Conservation (phyloP, 2,797 vertebrate genomes). For the Anguilla marmorata region DNA sequence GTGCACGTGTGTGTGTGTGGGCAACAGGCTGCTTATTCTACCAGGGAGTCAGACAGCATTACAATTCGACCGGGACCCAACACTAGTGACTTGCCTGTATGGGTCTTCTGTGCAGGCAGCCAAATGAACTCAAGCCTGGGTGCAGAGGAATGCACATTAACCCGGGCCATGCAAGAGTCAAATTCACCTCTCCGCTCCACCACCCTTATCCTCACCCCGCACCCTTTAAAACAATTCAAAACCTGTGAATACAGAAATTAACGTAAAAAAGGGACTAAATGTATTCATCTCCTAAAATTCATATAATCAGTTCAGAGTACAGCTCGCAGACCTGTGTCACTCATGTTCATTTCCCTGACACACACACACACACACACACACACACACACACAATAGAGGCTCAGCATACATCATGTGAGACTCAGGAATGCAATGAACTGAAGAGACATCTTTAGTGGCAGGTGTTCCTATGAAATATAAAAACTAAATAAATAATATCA, state of each 20-base stretch:
- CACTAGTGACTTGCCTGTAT: conserved; percentile 69
- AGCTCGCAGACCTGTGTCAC: neutral
- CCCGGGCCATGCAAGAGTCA: conserved; percentile 71
- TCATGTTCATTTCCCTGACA: neutral
- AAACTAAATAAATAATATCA: neutral
- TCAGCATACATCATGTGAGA: neutral
- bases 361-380: neutral
- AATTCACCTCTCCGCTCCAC: conserved; percentile 72
- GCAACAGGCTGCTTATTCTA: conserved; percentile 62
- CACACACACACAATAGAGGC: neutral
- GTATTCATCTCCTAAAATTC: neutral
- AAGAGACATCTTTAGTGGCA: neutral
- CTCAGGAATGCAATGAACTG: neutral
- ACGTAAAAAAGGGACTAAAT: conserved; percentile 52
- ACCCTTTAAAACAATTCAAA: conserved; percentile 57
- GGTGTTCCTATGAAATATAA: no score
- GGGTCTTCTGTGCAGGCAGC: conserved; percentile 75
- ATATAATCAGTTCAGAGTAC: neutral
- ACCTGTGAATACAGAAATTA: neutral
- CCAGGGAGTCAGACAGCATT: conserved; percentile 70
- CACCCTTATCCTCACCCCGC: conserved; percentile 61
- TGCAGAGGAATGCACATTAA: conserved; percentile 79
- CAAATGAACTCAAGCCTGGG: conserved; percentile 70
- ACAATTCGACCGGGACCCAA: conserved; percentile 75
- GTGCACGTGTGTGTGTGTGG: conserved; percentile 31